A percentile compares a stretch with the other conserved stretches of the same genome.
phyloP scores from a whole-genome alignment of 92 coral and sea anemone species.

The Phenganax stokvisi region DNA sequence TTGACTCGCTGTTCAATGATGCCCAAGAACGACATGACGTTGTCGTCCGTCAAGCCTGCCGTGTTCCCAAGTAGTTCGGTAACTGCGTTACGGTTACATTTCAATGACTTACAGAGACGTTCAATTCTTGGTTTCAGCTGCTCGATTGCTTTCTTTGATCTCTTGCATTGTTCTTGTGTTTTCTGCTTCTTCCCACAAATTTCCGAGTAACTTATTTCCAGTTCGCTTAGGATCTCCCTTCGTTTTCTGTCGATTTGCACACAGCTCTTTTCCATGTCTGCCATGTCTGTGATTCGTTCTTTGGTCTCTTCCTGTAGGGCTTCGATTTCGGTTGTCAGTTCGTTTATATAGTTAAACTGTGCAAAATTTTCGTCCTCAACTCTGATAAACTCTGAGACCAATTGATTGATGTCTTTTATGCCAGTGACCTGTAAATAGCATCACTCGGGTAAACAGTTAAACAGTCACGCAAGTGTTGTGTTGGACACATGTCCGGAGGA shows the following conservation, averaged over 20 bases:
- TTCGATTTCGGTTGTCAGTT: slow-evolving; percentile 79
- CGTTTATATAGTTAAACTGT: slow-evolving; percentile 84
- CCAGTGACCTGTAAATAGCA: slow-evolving; percentile 56
- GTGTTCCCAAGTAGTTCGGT: slow-evolving; percentile 83
- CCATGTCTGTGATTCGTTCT: slow-evolving; percentile 62
- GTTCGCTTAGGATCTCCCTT: slow-evolving; percentile 65
- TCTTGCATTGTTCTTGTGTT: slow-evolving; percentile 49
- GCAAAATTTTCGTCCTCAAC: slow-evolving; percentile 95
- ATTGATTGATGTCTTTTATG: slow-evolving; percentile 65
- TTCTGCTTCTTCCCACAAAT: slow-evolving; percentile 51
- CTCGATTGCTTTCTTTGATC: slow-evolving; percentile 54
- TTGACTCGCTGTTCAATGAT: slow-evolving; percentile 91
- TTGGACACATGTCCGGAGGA: too few relatives aligned
- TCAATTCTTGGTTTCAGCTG: slow-evolving; percentile 74
- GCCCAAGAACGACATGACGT: slow-evolving; percentile 77
- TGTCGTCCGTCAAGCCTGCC: slow-evolving; percentile 69
- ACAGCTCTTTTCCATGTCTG: slow-evolving; percentile 60
- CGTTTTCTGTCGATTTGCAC: slow-evolving; percentile 64
- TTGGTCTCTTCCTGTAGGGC: slow-evolving; percentile 67
- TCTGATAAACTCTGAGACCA: slow-evolving; percentile 77
- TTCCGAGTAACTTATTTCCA: slow-evolving; percentile 55
- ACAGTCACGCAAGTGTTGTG: too few relatives aligned
- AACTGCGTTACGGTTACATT: slow-evolving; percentile 76
- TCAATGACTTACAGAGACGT: slow-evolving; percentile 54
- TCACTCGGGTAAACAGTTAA: too few relatives aligned